Conservation (phyloP, 2,797 vertebrate genomes). For the Periophthalmus magnuspinnatus region DNA sequence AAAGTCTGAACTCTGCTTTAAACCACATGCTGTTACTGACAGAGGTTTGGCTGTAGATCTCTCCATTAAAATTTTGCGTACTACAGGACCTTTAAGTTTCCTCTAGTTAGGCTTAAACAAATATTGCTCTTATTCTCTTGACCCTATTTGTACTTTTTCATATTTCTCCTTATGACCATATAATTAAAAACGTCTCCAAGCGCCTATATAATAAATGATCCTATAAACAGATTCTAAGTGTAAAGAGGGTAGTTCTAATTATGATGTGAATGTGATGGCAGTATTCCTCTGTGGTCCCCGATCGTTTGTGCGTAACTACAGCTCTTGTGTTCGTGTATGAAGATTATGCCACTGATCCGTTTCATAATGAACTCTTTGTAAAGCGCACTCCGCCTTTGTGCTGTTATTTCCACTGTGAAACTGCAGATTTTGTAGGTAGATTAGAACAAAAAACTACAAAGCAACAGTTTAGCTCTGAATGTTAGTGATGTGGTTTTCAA, state of each 20-base stretch:
- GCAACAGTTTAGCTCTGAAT: constrained; percentile 16
- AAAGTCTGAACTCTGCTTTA: too few species aligned
- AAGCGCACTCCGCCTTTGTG: constrained; percentile 31
- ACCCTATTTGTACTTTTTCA: neutral
- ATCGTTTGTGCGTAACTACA: constrained; percentile 2
- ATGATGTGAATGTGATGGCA: neutral
- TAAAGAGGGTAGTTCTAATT: constrained; percentile 7
- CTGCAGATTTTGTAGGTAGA: constrained; percentile 28
- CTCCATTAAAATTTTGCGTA: too few species aligned
- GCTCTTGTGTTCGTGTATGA: constrained; percentile 45
- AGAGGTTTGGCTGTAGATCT: too few species aligned
- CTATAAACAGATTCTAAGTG: neutral
- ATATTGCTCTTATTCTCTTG: too few species aligned
- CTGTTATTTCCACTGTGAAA: constrained; percentile 34
- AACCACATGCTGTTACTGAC: too few species aligned
- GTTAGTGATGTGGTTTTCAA: constrained; percentile 8
- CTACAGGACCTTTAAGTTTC: neutral
- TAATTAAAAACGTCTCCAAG: neutral
- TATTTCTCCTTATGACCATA: neutral
- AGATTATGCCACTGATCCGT: constrained; percentile 44
- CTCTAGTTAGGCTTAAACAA: too few species aligned
- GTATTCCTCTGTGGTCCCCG: constrained; percentile 11
- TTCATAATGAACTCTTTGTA: constrained; percentile 32
- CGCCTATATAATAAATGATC: neutral
- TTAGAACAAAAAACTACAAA: constrained; percentile 24